A percentile compares a stretch with the other conserved stretches of the same genome.
phyloP scores from a whole-genome alignment of 1,140 invertebrate genomes.

The Trachymyrmex septentrionalis region DNA sequence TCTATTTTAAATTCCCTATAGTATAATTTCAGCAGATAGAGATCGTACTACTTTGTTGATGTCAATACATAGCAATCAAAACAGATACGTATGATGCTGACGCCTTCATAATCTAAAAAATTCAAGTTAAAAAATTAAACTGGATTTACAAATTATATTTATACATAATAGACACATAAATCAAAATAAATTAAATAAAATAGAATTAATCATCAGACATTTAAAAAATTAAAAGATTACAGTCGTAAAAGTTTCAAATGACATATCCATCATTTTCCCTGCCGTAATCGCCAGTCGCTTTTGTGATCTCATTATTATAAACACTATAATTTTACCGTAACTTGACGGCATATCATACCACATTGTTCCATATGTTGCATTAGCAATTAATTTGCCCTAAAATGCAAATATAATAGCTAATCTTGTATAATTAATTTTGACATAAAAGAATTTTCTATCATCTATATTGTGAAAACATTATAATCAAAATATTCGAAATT shows the following conservation, averaged over 20 bases:
- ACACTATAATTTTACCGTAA: slow-evolving; percentile 3
- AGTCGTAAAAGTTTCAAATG: slow-evolving; percentile 19
- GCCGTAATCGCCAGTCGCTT: slow-evolving; percentile 17
- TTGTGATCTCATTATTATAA: slow-evolving; percentile 35
- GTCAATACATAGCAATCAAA: slow-evolving; percentile 50
- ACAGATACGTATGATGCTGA: slow-evolving; percentile 52
- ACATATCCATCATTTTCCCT: slow-evolving; percentile 29
- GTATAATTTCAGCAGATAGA: background rate
- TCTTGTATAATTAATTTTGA: background rate
- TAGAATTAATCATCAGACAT: background rate
- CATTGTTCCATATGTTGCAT: background rate
- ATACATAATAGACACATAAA: background rate
- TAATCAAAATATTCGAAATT: background rate
- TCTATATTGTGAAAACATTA: background rate
- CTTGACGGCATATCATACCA: slow-evolving; percentile 17
- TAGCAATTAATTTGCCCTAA: slow-evolving; percentile 26
- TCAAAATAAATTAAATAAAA: background rate
- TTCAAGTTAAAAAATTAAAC: background rate
- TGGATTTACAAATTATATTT: background rate
- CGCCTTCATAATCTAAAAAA: slow-evolving; percentile 38
- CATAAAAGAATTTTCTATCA: background rate
- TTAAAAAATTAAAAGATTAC: background rate
- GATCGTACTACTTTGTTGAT: background rate
- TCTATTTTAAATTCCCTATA: background rate
- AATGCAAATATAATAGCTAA: background rate